A percentile compares a stretch with the other conserved stretches of the same genome.
These are phyloP conservation scores for Bombus terrestris DNA, from an alignment of 1,140 invertebrate genomes.

Conservation along the genomic window DNA sequence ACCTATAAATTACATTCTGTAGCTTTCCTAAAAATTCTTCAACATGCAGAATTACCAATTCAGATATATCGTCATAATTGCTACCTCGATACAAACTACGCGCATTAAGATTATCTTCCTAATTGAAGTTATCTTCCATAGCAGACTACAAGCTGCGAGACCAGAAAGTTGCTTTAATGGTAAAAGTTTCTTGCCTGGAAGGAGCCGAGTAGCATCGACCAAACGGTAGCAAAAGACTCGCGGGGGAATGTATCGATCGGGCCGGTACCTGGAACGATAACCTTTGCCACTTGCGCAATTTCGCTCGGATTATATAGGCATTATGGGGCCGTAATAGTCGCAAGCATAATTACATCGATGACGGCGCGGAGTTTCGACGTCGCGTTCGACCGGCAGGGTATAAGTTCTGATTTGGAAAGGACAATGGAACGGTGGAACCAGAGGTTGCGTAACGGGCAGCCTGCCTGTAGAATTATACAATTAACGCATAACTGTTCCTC, in stretches of 20 bases:
- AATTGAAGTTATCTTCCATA: not conserved
- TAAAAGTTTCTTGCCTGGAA: not conserved
- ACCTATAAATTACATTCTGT: not conserved
- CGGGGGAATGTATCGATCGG: conserved; percentile 30
- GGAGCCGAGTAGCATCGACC: conserved; percentile 24
- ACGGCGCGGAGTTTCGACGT: conserved; percentile 27
- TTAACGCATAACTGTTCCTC: conserved; percentile 37
- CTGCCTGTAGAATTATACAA: conserved; percentile 38
- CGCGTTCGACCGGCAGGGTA: conserved; percentile 29
- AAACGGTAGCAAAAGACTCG: conserved; percentile 14
- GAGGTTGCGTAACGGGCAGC: conserved; percentile 16
- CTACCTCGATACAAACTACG: too few species aligned
- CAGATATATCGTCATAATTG: not conserved
- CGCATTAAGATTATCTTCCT: not conserved
- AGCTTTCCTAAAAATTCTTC: not conserved
- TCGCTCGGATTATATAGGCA: conserved; percentile 12
- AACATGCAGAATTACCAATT: not conserved
- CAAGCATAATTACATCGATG: conserved; percentile 43
- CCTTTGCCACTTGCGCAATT: conserved; percentile 39
- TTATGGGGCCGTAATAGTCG: conserved; percentile 40
- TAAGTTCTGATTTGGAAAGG: conserved; percentile 31
- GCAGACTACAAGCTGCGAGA: not conserved
- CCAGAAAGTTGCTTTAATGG: not conserved
- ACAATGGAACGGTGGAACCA: conserved; percentile 51
- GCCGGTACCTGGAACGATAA: conserved; percentile 45